phyloP scores from a whole-genome alignment of 2,113 vertebrate genomes.

The Sphaerodactylus townsendi region DNA sequence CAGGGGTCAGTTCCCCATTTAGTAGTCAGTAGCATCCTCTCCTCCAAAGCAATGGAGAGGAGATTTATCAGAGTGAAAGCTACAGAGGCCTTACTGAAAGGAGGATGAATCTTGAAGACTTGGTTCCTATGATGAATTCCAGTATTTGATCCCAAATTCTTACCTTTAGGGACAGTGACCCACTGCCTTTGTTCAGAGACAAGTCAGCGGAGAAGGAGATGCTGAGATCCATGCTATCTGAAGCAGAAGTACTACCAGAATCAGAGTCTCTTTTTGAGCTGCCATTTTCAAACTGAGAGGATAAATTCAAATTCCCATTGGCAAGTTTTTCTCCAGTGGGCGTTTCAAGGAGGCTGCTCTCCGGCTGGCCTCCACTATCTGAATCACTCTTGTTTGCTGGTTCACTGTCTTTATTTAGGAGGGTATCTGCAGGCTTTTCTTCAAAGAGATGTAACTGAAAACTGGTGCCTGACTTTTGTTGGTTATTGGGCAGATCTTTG shows the following conservation, averaged over 20 bases:
- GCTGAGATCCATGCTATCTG: slow-evolving; percentile 82
- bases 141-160: slow-evolving; percentile 21
- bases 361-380: slow-evolving; percentile 43
- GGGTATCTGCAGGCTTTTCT: background rate
- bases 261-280: slow-evolving; percentile 78
- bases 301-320: slow-evolving; percentile 68
- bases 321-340: slow-evolving; percentile 56
- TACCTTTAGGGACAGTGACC: slow-evolving; percentile 84
- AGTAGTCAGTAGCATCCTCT: background rate
- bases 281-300: slow-evolving; percentile 25
- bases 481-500: slow-evolving; percentile 49
- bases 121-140: background rate
- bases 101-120: background rate
- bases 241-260: slow-evolving; percentile 79
- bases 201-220: slow-evolving; percentile 78
- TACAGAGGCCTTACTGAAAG: background rate
- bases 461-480: slow-evolving; percentile 63
- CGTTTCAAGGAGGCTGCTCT: slow-evolving; percentile 70
- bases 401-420: slow-evolving; percentile 26
- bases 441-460: slow-evolving; percentile 26
- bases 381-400: slow-evolving; percentile 35
- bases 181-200: slow-evolving; percentile 78
- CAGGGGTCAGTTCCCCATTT: background rate
- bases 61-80: background rate
- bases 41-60: background rate